Evolutionary conservation across 2,888 invertebrate genomes (phyloP).

Genomic region (Oscheius myriophilus): DNA sequence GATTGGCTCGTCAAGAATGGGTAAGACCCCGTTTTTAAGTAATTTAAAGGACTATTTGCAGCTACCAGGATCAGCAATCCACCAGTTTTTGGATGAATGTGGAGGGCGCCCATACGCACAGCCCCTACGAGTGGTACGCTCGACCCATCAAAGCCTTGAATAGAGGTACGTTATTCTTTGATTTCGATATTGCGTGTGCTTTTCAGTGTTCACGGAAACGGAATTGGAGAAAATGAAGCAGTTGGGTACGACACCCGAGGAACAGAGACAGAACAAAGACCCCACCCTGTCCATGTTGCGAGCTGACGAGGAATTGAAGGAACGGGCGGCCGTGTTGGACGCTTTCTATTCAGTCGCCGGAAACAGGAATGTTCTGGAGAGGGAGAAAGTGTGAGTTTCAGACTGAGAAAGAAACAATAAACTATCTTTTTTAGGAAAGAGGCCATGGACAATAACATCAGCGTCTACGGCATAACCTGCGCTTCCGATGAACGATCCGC

Average conservation of each 20-base stretch:
- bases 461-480: conserved; percentile 43
- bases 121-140: conserved; percentile 48
- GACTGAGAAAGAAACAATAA: background rate
- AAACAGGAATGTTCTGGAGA: conserved; percentile 36
- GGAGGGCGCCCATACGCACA: conserved; percentile 43
- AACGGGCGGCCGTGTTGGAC: conserved; percentile 37
- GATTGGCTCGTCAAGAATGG: background rate
- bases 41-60: background rate
- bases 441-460: conserved; percentile 2
- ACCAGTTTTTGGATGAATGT: conserved; percentile 28
- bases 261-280: conserved; percentile 17
- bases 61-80: conserved; percentile 2
- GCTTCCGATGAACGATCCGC: conserved; percentile 39
- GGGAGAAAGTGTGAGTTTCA: conserved; percentile 20
- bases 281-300: conserved; percentile 33
- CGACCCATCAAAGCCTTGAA: conserved; percentile 34
- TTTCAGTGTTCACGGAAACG: conserved; percentile 22
- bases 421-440: background rate
- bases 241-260: conserved; percentile 3
- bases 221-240: background rate
- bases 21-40: background rate
- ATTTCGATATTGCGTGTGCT: background rate
- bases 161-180: conserved; percentile 3
- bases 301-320: conserved; percentile 38
- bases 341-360: conserved; percentile 39